Evolutionary conservation across 2,888 invertebrate species (phyloP), one percentile per base, ranked within the genome.

Genomic region (Serripes groenlandicus): DNA sequence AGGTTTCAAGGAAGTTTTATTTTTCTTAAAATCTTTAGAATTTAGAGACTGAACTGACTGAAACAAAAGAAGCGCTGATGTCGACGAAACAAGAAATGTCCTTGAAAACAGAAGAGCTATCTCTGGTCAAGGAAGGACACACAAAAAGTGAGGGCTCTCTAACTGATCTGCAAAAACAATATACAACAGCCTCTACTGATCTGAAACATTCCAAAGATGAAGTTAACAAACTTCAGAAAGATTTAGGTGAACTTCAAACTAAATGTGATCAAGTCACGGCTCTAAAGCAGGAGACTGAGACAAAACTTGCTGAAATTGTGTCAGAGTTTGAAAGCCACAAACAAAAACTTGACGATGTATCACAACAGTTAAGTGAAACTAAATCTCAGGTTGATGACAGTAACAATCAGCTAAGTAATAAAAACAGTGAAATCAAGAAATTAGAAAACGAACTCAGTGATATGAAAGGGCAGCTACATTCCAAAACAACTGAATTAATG

Each of bases 151-250:
- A 75, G 4, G 69, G 69, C 34, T 60, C 75, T 28, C 34, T 75
- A 23, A 69, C 42, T 54, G 78, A 78, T 28, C 60, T 84, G 11
- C 81, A 81, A 34, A 54, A 75, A 30, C 28, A 81, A 74, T 71
- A 70, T 28, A 78, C 64, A 42, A 34, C 58, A 64, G 70, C 58
- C 18, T 69, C 77, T 42, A 34, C 66, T 21, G 82, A 84, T 28
- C 71, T 81, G 18, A 80, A 82, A 77, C 76, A 78, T 52, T 70
- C 78, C 52, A 83, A 78, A 35, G 75, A 75, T 35, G 80, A 83
- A 32, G 58, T 82, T 15, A 78, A 82, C 37, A 71, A 78, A 56
- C 60, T 89, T 0, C 81, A 85, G 32, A 80, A 83, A 72, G 86
- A 88, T 30, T 62, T 86, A 54, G 49, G 70, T 35, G 35, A 49